Percentiles rank a stretch among this genome's conserved stretches.
phyloP scores from a whole-genome alignment of 2,797 vertebrate genomes.

The Apogon talboti region DNA sequence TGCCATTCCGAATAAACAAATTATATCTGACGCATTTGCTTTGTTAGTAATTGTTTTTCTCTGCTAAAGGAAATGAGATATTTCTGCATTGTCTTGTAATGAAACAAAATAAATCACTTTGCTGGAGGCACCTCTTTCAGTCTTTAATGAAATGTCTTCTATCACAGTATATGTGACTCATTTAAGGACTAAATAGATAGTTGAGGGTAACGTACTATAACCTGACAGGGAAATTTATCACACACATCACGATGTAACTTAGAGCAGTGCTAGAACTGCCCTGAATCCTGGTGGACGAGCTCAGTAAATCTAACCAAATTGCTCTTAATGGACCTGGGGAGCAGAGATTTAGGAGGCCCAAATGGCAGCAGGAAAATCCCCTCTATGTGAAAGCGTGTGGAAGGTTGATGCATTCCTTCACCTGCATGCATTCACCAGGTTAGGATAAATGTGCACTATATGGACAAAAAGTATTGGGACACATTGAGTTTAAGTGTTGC shows the following conservation, averaged over 20 bases:
- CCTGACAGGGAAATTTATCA: constrained; percentile 51
- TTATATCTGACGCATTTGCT: constrained; percentile 1
- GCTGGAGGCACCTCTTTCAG: constrained; percentile 19
- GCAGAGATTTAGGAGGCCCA: constrained; percentile 54
- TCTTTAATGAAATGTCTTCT: constrained; percentile 12
- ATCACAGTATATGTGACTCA: constrained; percentile 32
- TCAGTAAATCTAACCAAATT: constrained; percentile 65
- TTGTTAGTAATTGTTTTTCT: neutral
- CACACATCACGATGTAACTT: constrained; percentile 30
- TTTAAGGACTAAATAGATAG: constrained; percentile 31
- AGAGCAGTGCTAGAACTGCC: constrained; percentile 27
- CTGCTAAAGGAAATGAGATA: constrained; percentile 10
- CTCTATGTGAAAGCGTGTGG: constrained; percentile 10
- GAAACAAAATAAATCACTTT: constrained; percentile 26
- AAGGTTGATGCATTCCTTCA: too few species aligned
- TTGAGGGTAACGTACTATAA: constrained; percentile 46
- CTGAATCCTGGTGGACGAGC: constrained; percentile 33
- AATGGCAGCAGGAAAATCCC: constrained; percentile 51
- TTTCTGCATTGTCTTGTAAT: constrained; percentile 12
- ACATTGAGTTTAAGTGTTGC: too few species aligned
- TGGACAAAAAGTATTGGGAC: too few species aligned
- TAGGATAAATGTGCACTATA: too few species aligned
- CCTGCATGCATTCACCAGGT: too few species aligned
- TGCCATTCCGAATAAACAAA: constrained; percentile 9
- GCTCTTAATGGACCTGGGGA: constrained; percentile 59